Conservation (phyloP, 2,113 vertebrate species). For the Saccopteryx bilineata region DNA sequence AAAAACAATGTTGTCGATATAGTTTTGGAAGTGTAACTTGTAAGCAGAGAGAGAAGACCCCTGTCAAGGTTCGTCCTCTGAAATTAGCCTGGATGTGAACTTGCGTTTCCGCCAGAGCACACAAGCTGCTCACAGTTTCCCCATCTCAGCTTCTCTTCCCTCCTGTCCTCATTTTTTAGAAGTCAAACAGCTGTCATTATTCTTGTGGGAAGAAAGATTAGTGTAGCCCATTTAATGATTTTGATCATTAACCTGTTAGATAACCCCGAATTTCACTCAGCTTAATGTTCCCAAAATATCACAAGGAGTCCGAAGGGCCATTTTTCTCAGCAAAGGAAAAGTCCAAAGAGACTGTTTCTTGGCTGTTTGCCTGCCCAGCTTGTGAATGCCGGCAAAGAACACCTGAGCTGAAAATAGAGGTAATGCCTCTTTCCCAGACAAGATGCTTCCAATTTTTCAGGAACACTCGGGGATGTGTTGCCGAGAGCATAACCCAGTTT, state of each 20-base stretch:
- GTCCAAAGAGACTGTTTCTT: background rate
- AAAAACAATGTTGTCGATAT: background rate
- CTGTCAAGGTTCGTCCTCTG: background rate
- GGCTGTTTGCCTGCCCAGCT: background rate
- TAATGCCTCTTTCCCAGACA: background rate
- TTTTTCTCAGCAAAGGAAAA: slow-evolving; percentile 64
- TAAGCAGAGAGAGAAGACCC: background rate
- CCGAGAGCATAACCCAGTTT: slow-evolving; percentile 41
- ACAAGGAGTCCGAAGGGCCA: slow-evolving; percentile 15
- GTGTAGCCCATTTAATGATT: background rate
- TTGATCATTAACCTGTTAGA: slow-evolving; percentile 69
- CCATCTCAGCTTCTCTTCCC: background rate
- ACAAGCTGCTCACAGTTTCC: background rate
- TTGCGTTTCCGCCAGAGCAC: background rate
- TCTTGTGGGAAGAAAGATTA: slow-evolving; percentile 51
- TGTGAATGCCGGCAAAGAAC: background rate
- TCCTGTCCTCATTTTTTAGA: slow-evolving; percentile 51
- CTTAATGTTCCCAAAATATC: slow-evolving; percentile 57
- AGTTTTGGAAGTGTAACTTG: background rate
- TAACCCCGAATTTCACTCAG: slow-evolving; percentile 53
- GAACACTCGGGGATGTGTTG: background rate
- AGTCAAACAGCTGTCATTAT: background rate
- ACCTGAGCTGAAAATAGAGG: slow-evolving; percentile 3
- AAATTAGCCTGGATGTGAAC: background rate
- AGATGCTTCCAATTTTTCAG: slow-evolving; percentile 38